Percentiles rank a stretch among this genome's conserved stretches.
phyloP scores from a whole-genome alignment of 2,797 vertebrate species.

The Helicolenus hilgendorfi region DNA sequence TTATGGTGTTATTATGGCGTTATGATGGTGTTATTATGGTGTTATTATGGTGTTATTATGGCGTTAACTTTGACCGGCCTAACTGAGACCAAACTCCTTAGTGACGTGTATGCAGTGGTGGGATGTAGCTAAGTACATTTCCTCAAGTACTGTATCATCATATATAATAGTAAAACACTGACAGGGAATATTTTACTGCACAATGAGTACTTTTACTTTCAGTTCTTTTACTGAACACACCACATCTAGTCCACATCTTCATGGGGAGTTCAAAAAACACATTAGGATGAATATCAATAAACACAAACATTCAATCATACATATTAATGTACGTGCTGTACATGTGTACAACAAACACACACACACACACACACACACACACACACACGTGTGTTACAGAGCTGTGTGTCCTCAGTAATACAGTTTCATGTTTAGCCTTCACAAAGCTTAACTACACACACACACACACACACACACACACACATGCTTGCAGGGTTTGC shows the following conservation, averaged over 20 bases:
- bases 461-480: slow-evolving; percentile 36
- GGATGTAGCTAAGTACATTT: neutral
- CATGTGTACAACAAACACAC: slow-evolving; percentile 49
- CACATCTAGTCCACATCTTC: neutral
- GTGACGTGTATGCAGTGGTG: neutral
- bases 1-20: too few relatives aligned
- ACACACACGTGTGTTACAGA: neutral
- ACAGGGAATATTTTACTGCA: too few relatives aligned
- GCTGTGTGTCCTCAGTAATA: neutral
- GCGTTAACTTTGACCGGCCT: too few relatives aligned
- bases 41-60: too few relatives aligned
- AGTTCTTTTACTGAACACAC: neutral
- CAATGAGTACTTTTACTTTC: neutral
- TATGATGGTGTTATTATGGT: too few relatives aligned
- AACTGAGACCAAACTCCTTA: neutral
- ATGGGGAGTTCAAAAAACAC: neutral
- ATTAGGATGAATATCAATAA: neutral
- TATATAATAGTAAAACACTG: too few relatives aligned
- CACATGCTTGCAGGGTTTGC: slow-evolving; percentile 47
- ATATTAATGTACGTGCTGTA: neutral
- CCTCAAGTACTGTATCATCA: too few relatives aligned
- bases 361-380: neutral
- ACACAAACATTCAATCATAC: neutral
- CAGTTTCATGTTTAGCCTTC: slow-evolving; percentile 12
- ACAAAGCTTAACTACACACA: slow-evolving; percentile 8